Conservation (phyloP, 2,888 invertebrate genomes). For the Hyppa rectilinea region DNA sequence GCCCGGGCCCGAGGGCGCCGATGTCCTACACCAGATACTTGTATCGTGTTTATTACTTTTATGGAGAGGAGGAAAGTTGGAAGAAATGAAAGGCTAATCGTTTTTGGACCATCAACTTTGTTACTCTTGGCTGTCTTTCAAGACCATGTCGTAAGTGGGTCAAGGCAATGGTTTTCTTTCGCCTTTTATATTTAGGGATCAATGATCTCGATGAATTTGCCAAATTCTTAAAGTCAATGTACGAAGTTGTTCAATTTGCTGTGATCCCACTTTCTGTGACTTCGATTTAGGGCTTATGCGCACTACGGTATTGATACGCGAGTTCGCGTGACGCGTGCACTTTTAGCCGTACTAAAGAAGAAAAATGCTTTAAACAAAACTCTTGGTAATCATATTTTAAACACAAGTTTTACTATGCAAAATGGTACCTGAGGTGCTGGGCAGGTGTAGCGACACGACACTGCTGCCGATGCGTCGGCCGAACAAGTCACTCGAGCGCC, state of each 20-base stretch:
- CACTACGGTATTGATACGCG: not conserved
- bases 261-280: not conserved
- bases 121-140: conserved; percentile 46
- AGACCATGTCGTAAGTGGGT: conserved; percentile 27
- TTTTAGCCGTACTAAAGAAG: too few relatives aligned
- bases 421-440: conserved; percentile 81
- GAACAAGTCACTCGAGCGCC: conserved; percentile 77
- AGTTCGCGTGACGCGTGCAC: too few relatives aligned
- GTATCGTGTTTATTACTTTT: not conserved
- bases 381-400: not conserved
- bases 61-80: not conserved
- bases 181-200: conserved; percentile 12
- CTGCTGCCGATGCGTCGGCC: conserved; percentile 78
- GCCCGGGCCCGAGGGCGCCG: too few relatives aligned
- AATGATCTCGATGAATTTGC: conserved; percentile 23
- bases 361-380: not conserved
- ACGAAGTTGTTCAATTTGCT: not conserved
- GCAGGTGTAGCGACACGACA: conserved; percentile 82
- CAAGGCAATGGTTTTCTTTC: conserved; percentile 22
- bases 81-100: not conserved
- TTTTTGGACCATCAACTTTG: conserved; percentile 13
- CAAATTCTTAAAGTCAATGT: not conserved
- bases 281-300: not conserved
- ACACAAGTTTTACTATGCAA: not conserved
- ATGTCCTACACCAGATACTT: too few relatives aligned